phyloP scores from a whole-genome alignment of 2,113 vertebrate species.

The Leucopternis melanops region DNA sequence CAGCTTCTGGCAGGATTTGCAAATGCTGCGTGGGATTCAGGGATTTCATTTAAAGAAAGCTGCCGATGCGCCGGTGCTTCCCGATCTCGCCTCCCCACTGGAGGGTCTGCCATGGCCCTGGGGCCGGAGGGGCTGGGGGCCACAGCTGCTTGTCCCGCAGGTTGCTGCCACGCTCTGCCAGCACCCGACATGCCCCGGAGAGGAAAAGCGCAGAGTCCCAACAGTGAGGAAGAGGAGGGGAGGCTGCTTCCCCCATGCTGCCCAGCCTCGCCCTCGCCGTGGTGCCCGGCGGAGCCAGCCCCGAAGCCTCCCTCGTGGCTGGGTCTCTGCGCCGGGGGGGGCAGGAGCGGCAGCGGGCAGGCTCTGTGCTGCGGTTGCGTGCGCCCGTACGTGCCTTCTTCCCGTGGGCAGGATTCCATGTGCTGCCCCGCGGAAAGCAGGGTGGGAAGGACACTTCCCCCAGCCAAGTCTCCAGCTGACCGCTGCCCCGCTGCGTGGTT shows the following conservation, averaged over 20 bases:
- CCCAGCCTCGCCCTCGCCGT: no score
- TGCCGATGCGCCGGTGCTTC: neutral
- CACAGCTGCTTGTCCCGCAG: accelerated
- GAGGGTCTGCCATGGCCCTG: accelerated
- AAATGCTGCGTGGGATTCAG: neutral
- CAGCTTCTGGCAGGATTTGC: neutral
- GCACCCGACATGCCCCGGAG: accelerated
- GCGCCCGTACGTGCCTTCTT: accelerated
- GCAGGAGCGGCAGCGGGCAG: accelerated
- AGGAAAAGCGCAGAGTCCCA: neutral
- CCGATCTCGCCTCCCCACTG: accelerated
- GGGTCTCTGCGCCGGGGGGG: accelerated
- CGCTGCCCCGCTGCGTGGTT: accelerated
- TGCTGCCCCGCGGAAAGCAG: accelerated
- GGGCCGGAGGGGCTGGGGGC: no score
- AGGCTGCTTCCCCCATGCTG: neutral
- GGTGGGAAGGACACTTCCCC: neutral
- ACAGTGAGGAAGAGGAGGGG: neutral
- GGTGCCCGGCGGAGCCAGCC: no score
- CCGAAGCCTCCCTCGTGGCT: accelerated
- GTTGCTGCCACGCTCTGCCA: neutral
- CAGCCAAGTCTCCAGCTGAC: neutral
- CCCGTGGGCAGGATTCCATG: accelerated
- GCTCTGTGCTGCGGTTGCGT: accelerated
- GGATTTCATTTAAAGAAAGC: neutral